Evolutionary conservation across 1,140 invertebrate genomes (phyloP), one percentile per base, ranked within the genome.

Genomic region (Panagrolaimus sp.): DNA sequence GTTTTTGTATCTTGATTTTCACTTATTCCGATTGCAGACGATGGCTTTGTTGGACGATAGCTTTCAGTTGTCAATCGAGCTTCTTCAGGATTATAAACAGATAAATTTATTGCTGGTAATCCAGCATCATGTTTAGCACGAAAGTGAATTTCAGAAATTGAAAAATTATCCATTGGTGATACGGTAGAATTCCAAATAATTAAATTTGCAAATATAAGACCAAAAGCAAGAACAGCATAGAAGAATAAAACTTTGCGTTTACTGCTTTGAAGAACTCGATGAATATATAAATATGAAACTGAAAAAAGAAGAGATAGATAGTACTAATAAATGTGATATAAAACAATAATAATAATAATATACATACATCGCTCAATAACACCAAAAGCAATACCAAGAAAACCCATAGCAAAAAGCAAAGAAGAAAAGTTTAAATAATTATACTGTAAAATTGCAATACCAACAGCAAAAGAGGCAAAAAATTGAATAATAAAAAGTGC

Each of bases 1-100:
- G 67, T 69, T 53, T 69, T 69, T 69, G 66, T 65, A 20, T 69
- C 45, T 20, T 48, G 25, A n/a, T 48, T 51, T 9, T 65, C 63
- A 27, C 31, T 51, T 27, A 69, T 69, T 43, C 67, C 67, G 16
- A 69, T 42, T 25, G 67, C 67, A 3, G 67, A 69, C 7, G 16
- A n/a, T 25, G 67, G 67, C 68, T 51, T 69, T 3, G 51, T 57
- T 27, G 51, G 51, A 25, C 51, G 43, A 43, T 4, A 25, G 42
- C 5, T 20, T 9, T 44, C 31, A 44, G 23, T 38, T 38, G 31
- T 38, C 31, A 38, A 4, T 38, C n/a, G 25, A 7, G 9, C 9
- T 53, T n/a, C n/a, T n/a, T 14, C 16, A 53, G 25, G 16, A 11
- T 23, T 53, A 14, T 14, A 9, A 8, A 53, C 9, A 11, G 5